Base-by-base conservation (phyloP, 1,140 invertebrate species). In the Maniola jurtina region DNA sequence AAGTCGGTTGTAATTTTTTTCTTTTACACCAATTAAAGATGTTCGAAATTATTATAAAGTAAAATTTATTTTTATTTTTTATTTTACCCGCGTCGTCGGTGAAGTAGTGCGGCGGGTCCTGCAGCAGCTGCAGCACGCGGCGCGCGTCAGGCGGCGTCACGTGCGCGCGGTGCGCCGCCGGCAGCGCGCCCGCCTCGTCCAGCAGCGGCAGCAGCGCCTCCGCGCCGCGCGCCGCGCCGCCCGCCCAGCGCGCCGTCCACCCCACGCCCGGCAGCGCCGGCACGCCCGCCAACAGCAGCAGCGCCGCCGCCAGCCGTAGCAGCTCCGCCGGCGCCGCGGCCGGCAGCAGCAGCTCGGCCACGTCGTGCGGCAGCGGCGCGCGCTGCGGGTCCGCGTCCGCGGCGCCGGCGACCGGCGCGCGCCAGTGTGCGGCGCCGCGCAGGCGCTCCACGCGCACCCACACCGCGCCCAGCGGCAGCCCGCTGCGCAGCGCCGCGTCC, bases 401-500 rank as follows among this genome's bases (percentile, higher is more conserved):
- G 40, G 25, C 48, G 45, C 14, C 16, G 13, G 25, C 33, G 52
- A 38, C 61, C 66, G 52, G 64, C n/a, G 38, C 65, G 15, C 75
- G 74, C 82, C 83, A 85, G 76, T 80, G 83, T 62, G 68, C 72
- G 8, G 71, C 77, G 45, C 69, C 84, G 57, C 81, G 79, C 61
- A 75, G 72, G 0, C 79, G 80, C 73, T 80, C 79, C 71, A 84
- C 80, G 66, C 86, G 80, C 78, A 76, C 80, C 83, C 83, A 85
- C 70, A 83, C 73, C 68, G 72, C 73, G 67, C 65, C 47, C 61
- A 75, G 73, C 65, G 83, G 83, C 77, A 87, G 67, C 6, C 83
- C 84, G 73, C 80, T 80, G 14, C 15, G 35, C 15, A 71, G 57
- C 59, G 66, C 66, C 76, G 73, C 63, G 16, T 84, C 83, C 73